phyloP scores from a whole-genome alignment of 2,888 invertebrate genomes.

The Proisotoma minuta region DNA sequence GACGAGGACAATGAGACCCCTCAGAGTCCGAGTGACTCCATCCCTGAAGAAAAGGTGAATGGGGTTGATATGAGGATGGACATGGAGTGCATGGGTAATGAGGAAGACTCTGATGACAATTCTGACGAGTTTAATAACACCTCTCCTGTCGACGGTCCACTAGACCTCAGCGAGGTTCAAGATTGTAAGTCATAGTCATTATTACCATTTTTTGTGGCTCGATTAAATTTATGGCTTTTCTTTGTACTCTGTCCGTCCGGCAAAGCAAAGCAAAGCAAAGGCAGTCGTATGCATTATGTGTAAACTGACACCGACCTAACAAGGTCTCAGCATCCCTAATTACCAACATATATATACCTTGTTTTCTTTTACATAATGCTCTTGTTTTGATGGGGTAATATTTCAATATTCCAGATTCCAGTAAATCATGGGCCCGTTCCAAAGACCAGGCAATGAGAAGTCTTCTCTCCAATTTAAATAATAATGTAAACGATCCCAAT shows the following conservation, averaged over 20 bases:
- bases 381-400: too few relatives aligned
- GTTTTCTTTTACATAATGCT: too few relatives aligned
- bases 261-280: too few relatives aligned
- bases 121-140: conserved; percentile 13
- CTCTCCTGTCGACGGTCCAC: conserved; percentile 35
- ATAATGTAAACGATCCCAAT: conserved; percentile 33
- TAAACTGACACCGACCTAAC: too few relatives aligned
- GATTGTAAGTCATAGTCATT: conserved; percentile 39
- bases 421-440: not conserved
- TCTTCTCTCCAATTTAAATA: conserved; percentile 32
- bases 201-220: too few relatives aligned
- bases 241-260: too few relatives aligned
- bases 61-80: conserved; percentile 45
- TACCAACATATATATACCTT: too few relatives aligned
- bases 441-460: not conserved
- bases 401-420: not conserved
- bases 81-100: not conserved
- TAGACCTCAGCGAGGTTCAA: conserved; percentile 47
- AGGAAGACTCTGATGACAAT: conserved; percentile 33
- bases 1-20: conserved; percentile 40
- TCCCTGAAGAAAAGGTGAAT: conserved; percentile 41
- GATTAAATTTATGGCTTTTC: too few relatives aligned
- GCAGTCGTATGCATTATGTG: too few relatives aligned
- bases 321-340: too few relatives aligned
- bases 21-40: conserved; percentile 30